Conservation (phyloP, 2,888 invertebrate species). For the Ennomos erosarius region DNA sequence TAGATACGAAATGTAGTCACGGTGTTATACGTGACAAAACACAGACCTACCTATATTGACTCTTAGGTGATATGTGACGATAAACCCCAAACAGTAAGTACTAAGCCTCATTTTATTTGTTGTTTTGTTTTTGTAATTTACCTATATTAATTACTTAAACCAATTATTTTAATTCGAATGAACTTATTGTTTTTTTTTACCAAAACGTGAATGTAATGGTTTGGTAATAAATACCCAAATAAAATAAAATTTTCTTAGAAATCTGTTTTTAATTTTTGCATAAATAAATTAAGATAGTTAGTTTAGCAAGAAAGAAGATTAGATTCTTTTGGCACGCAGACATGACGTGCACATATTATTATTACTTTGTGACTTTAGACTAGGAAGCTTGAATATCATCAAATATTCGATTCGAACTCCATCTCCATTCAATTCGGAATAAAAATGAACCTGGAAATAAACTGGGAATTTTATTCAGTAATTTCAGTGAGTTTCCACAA, state of each 20-base stretch:
- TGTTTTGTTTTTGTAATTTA: constrained; percentile 49
- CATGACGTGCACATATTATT: too few relatives aligned
- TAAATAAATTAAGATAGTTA: constrained; percentile 1
- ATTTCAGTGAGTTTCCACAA: constrained; percentile 33
- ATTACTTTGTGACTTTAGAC: too few relatives aligned
- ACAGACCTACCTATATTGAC: too few relatives aligned
- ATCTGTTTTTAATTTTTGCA: constrained; percentile 11
- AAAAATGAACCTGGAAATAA: constrained; percentile 50
- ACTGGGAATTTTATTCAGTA: constrained; percentile 44
- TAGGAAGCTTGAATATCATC: constrained; percentile 41
- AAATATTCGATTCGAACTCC: constrained; percentile 43
- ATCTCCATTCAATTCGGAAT: constrained; percentile 46
- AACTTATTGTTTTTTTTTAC: constrained; percentile 65
- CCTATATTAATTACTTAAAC: constrained; percentile 41
- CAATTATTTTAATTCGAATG: constrained; percentile 56
- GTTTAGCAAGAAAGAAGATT: too few relatives aligned
- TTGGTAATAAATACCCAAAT: constrained; percentile 63
- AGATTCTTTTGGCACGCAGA: too few relatives aligned
- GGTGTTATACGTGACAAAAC: too few relatives aligned
- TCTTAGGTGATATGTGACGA: too few relatives aligned
- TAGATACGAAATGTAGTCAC: too few relatives aligned
- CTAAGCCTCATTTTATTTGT: constrained; percentile 10
- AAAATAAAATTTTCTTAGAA: constrained; percentile 57
- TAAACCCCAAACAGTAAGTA: too few relatives aligned
- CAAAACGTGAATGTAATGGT: constrained; percentile 67